A percentile compares a stretch with the other conserved stretches of the same genome.
Evolutionary conservation across 2,797 vertebrate species (phyloP).

Genomic region (Florisuga fusca): DNA sequence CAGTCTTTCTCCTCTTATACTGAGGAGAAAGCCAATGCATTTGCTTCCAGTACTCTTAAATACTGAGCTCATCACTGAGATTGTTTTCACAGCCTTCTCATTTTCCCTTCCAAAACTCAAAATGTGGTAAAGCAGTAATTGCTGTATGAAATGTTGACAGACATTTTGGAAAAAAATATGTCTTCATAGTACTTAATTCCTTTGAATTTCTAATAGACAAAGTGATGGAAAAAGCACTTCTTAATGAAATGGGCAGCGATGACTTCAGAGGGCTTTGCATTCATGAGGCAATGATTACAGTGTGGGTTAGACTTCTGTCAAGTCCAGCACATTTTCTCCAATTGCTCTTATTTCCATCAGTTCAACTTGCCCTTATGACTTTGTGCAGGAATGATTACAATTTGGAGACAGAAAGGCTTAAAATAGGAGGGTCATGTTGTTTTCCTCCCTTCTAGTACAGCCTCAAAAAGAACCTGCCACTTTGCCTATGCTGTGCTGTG

Average conservation of each 20-base stretch:
- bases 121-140: not conserved
- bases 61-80: not conserved
- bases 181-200: not conserved
- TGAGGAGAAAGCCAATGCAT: not conserved
- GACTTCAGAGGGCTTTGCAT: not conserved
- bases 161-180: accelerated
- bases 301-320: not conserved
- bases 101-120: not conserved
- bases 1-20: not conserved
- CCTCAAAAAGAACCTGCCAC: not conserved
- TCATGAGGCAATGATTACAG: accelerated
- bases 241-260: not conserved
- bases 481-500: not conserved
- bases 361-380: not conserved
- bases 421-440: not conserved
- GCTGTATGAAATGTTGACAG: not conserved
- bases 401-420: not conserved
- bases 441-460: not conserved
- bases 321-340: not conserved
- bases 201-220: not conserved
- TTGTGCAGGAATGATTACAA: not conserved
- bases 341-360: not conserved
- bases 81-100: not conserved
- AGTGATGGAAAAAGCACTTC: not conserved
- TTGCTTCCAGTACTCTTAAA: not conserved